Evolutionary conservation across 2,797 vertebrate species (phyloP), one percentile per base, ranked within the genome.

Genomic region (Masticophis lateralis): DNA sequence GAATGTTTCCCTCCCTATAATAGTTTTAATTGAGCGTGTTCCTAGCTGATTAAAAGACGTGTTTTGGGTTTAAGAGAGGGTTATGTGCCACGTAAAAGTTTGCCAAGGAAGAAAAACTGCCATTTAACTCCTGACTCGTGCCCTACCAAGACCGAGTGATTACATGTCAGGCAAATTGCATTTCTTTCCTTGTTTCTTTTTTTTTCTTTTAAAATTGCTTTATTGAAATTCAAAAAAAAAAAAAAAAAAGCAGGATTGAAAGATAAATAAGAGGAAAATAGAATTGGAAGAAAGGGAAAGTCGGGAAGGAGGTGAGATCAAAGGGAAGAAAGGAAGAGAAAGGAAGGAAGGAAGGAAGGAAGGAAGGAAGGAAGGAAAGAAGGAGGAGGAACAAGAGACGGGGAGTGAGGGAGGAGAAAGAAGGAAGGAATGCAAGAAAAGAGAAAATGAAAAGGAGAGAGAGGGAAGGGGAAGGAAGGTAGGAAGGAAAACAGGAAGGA

Each of bases 331-430:
- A 63, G 61, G 1, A 66, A 69, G 63, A 66, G 63, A 1, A 6
- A 2, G 63, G 0, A n/a, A n/a, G 28, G 0, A 32, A n/a, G 28
- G 1, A 28, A 66, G 61, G 10, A 4, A 28, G 61, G 9, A 4
- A 27, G 60, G 8, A 1, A 60, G 59, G 7, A 25, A 60, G 22
- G 7, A 28, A 27, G 10, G 22, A 4, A 22, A 3, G 11, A 13
- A 60, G 22, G 11, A 57, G 14, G 0, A 4, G 1, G 14, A 56
- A 7, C 7, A 1, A 59, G 6, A 16, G 3, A 4, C 1, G 14
- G 56, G 25, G 10, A 32, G 9, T 1, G 5, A 9, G 13, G 51
- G 25, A 74, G 20, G 13, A 4, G 14, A 18, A 18, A 5, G 56
- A 5, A 57, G 5, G 56, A 20, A 20, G 57, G 57, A 16, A 11